phyloP scores from a whole-genome alignment of 2,888 invertebrate species.

The Salpingus planirostris region DNA sequence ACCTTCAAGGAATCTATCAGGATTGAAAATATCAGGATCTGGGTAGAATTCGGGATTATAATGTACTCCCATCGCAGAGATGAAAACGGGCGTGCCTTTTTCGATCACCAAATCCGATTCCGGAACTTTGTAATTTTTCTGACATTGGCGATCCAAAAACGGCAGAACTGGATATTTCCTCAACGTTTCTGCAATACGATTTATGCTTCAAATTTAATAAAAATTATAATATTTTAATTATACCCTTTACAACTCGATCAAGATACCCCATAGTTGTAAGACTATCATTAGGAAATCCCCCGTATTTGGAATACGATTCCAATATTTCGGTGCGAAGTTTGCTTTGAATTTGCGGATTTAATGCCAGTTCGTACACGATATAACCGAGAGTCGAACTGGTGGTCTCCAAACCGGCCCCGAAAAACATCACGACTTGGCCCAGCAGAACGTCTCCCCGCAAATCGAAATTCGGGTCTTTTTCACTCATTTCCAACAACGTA shows the following conservation, averaged over 20 bases:
- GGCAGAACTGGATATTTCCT: conserved; percentile 8
- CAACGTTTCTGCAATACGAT: conserved; percentile 2
- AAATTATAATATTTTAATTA: background rate
- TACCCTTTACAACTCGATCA: background rate
- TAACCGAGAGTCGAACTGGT: background rate
- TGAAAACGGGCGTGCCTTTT: conserved; percentile 4
- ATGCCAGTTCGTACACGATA: background rate
- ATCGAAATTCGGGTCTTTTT: background rate
- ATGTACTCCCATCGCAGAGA: conserved; percentile 8
- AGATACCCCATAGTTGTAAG: background rate
- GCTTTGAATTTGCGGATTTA: background rate
- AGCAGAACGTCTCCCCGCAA: too few relatives aligned
- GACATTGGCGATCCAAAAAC: conserved; percentile 7
- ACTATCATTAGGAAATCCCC: too few relatives aligned
- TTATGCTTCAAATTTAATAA: background rate
- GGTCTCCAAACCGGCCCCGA: background rate
- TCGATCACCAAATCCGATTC: conserved; percentile 6
- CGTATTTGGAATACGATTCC: too few relatives aligned
- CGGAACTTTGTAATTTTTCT: conserved; percentile 7
- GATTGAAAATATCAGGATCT: conserved; percentile 10
- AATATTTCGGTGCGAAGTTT: background rate
- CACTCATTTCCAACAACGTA: too few relatives aligned
- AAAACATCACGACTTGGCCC: background rate
- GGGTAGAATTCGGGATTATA: conserved; percentile 9
- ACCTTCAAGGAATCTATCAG: conserved; percentile 8